Evolutionary conservation across 2,888 invertebrate species (phyloP).

Genomic region (Marasmarcha lunaedactyla): DNA sequence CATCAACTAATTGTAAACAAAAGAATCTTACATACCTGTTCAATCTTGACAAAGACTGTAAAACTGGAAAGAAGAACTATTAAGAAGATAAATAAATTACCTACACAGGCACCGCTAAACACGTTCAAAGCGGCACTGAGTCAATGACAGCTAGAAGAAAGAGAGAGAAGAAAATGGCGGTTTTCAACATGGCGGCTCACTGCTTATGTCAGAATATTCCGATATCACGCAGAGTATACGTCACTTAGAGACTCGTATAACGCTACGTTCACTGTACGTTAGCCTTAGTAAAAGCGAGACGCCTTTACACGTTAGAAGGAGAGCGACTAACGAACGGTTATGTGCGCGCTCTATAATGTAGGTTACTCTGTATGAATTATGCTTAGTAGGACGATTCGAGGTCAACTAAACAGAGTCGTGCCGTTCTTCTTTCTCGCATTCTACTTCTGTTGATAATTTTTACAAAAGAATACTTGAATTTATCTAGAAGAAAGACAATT

Average conservation of each 20-base stretch:
- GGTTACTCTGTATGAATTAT: neutral
- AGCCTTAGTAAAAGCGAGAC: constrained; percentile 9
- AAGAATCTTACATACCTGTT: too few species aligned
- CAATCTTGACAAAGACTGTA: too few species aligned
- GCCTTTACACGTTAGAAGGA: constrained; percentile 1
- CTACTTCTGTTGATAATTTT: too few species aligned
- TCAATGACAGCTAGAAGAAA: constrained; percentile 39
- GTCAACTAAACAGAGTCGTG: too few species aligned
- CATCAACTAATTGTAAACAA: too few species aligned
- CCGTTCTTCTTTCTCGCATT: too few species aligned
- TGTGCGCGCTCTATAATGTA: neutral
- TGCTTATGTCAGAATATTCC: constrained; percentile 26
- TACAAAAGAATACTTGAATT: too few species aligned
- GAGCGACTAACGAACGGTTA: too few species aligned
- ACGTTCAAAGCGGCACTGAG: constrained; percentile 34
- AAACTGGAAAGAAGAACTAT: constrained; percentile 24
- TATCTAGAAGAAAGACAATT: too few species aligned
- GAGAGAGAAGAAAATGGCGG: constrained; percentile 67
- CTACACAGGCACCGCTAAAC: constrained; percentile 33
- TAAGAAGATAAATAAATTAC: constrained; percentile 37
- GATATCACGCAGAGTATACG: constrained; percentile 26
- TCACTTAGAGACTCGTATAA: constrained; percentile 22
- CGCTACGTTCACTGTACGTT: neutral
- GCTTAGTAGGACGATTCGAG: neutral
- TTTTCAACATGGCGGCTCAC: constrained; percentile 30